Percentiles rank a stretch among this genome's conserved stretches.
Conservation (phyloP, 2,113 vertebrate genomes). For the Oceanodroma tethys region DNA sequence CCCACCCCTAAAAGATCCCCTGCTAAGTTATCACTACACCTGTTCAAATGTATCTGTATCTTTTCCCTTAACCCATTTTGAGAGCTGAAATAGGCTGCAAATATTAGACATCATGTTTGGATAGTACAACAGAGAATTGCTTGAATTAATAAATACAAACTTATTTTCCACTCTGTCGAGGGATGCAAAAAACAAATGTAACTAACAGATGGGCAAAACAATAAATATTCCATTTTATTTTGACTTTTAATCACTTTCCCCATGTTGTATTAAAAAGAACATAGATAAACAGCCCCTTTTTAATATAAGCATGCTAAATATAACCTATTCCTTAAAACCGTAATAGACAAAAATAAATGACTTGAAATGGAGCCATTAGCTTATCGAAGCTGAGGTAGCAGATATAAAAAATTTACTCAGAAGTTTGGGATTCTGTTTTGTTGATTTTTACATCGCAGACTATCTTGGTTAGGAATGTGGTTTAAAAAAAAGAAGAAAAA, state of each 20-base stretch:
- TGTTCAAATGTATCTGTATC: not conserved
- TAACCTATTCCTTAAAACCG: not conserved
- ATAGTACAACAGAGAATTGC: constrained; percentile 33
- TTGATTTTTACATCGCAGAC: not conserved
- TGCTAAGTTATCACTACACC: not conserved
- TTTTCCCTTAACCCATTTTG: constrained; percentile 9
- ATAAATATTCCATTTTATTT: constrained; percentile 70
- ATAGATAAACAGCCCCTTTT: constrained; percentile 55
- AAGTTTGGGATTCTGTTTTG: not conserved
- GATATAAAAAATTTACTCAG: not conserved
- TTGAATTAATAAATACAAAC: constrained; percentile 69
- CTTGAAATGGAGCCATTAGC: not conserved
- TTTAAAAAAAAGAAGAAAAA: not conserved
- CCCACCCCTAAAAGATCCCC: not conserved
- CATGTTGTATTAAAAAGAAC: constrained; percentile 30
- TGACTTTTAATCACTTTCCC: constrained; percentile 59
- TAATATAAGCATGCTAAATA: constrained; percentile 3
- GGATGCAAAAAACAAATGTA: constrained; percentile 57
- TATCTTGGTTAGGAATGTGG: not conserved
- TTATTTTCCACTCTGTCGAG: constrained; percentile 56
- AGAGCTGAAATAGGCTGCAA: constrained; percentile 56
- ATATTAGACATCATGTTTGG: constrained; percentile 42
- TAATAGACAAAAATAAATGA: not conserved
- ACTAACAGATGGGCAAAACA: constrained; percentile 68
- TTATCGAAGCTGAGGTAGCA: not conserved